Evolutionary conservation across 2,888 invertebrate species (phyloP).

Genomic region (Nowickia ferox): DNA sequence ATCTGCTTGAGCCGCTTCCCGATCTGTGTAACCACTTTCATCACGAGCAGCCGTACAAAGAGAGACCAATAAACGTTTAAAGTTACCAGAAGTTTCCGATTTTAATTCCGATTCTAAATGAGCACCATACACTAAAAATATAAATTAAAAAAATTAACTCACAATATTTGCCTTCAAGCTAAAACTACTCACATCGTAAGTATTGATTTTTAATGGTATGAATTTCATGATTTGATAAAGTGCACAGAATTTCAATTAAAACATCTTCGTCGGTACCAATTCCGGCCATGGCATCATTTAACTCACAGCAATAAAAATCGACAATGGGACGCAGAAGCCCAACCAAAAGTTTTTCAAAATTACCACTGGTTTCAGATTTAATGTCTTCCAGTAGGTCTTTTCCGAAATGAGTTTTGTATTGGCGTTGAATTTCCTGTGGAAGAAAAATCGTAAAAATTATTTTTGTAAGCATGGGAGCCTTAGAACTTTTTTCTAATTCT

Average conservation of each 20-base stretch:
- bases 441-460: slow-evolving; percentile 15
- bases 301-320: slow-evolving; percentile 91
- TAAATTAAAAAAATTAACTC: not conserved
- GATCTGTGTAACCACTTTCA: slow-evolving; percentile 90
- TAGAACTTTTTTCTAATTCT: too few relatives aligned
- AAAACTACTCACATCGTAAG: slow-evolving; percentile 87
- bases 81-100: slow-evolving; percentile 95
- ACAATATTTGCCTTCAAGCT: not conserved
- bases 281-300: slow-evolving; percentile 93
- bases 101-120: slow-evolving; percentile 92
- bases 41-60: slow-evolving; percentile 88
- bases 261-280: slow-evolving; percentile 93
- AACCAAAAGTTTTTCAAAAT: slow-evolving; percentile 92
- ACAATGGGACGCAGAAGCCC: slow-evolving; percentile 93
- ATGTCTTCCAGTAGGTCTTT: slow-evolving; percentile 91
- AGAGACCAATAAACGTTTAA: slow-evolving; percentile 94
- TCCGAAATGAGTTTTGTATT: slow-evolving; percentile 83
- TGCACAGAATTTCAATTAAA: slow-evolving; percentile 94
- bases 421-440: slow-evolving; percentile 80
- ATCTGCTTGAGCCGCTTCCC: slow-evolving; percentile 89
- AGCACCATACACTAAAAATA: slow-evolving; percentile 88
- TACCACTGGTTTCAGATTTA: slow-evolving; percentile 94
- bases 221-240: slow-evolving; percentile 93
- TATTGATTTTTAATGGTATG: slow-evolving; percentile 91
- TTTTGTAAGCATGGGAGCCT: too few relatives aligned